These are phyloP conservation scores for Leptatherina wallacei DNA, from an alignment of 2,797 vertebrate genomes.

Conservation along the genomic window DNA sequence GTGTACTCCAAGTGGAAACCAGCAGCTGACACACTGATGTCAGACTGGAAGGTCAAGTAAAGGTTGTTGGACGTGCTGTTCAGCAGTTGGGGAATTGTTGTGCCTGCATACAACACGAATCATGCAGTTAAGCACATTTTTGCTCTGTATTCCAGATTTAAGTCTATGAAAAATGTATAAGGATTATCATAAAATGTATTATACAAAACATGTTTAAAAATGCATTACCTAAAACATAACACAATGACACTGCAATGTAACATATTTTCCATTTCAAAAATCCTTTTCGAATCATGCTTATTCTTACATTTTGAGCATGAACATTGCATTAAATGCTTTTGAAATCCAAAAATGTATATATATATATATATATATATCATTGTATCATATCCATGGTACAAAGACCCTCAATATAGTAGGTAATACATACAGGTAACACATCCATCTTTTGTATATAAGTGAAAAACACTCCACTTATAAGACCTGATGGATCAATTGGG, in stretches of 20 bases:
- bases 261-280: not conserved
- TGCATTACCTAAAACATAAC: not conserved
- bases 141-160: conserved; percentile 12
- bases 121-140: not conserved
- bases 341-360: no score
- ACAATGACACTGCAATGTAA: not conserved
- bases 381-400: no score
- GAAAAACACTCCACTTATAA: no score
- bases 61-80: conserved; percentile 98
- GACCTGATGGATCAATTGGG: no score
- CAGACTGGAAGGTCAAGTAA: conserved; percentile 96
- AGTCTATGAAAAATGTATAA: not conserved
- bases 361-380: no score
- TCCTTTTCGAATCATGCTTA: no score
- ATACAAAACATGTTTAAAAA: not conserved
- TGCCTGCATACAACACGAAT: conserved; percentile 81
- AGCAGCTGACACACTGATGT: conserved; percentile 95
- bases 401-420: no score
- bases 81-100: conserved; percentile 94
- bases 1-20: conserved; percentile 98
- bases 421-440: no score
- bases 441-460: no score
- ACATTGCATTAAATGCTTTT: no score
- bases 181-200: not conserved
- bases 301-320: no score